Conservation (phyloP, 2,888 invertebrate species). For the Digitonthophagus gazella region DNA sequence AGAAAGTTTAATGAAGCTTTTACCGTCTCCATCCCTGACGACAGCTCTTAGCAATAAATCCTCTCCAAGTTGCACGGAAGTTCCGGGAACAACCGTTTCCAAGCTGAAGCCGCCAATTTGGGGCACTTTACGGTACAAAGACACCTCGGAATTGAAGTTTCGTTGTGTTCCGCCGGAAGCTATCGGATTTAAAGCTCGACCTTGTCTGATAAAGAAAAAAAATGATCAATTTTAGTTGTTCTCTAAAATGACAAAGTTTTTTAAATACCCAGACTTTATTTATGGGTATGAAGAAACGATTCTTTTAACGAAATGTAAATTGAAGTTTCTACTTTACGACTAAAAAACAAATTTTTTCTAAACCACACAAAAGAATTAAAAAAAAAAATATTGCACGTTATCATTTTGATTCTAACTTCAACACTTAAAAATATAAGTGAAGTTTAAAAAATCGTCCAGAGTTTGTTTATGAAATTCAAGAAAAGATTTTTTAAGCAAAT, state of each 20-base stretch:
- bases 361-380: too few relatives aligned
- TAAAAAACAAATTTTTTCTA: too few relatives aligned
- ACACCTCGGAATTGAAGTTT: conserved; percentile 56
- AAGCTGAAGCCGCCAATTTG: conserved; percentile 53
- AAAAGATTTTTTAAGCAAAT: too few relatives aligned
- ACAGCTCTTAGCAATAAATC: conserved; percentile 56
- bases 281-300: too few relatives aligned
- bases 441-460: too few relatives aligned
- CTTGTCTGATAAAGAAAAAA: conserved; percentile 39
- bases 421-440: too few relatives aligned
- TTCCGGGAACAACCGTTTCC: conserved; percentile 54
- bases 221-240: neutral
- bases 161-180: conserved; percentile 58
- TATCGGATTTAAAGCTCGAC: conserved; percentile 45
- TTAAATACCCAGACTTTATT: too few relatives aligned
- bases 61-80: conserved; percentile 58
- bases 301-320: too few relatives aligned
- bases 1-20: conserved; percentile 25
- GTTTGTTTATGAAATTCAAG: too few relatives aligned
- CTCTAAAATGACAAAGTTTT: neutral
- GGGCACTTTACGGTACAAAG: conserved; percentile 52
- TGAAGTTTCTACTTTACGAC: too few relatives aligned
- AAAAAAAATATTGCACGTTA: too few relatives aligned
- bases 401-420: too few relatives aligned
- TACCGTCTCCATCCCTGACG: conserved; percentile 58